These are phyloP conservation scores for Periophthalmodon schlosseri DNA, from an alignment of 2,113 vertebrate genomes.

Conservation along the genomic window DNA sequence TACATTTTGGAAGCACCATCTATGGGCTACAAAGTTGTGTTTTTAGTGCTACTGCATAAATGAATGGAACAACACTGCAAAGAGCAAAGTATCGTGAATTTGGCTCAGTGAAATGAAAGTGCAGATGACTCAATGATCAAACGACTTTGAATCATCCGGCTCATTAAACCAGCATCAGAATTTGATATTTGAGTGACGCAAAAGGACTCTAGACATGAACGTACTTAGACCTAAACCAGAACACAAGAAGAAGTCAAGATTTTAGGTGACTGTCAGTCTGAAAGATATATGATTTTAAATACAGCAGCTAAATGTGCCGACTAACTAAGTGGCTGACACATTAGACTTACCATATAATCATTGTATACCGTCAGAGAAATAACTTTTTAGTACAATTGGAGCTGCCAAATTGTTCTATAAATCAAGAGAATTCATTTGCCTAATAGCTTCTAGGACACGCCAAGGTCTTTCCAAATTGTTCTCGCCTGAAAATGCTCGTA, in stretches of 20 bases:
- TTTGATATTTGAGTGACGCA: background rate
- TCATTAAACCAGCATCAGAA: background rate
- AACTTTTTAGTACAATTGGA: background rate
- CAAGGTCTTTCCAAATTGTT: conserved; percentile 3
- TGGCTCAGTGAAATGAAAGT: background rate
- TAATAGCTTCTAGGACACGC: background rate
- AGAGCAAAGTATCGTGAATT: background rate
- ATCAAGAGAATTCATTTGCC: background rate
- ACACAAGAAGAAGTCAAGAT: background rate
- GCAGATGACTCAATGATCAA: background rate
- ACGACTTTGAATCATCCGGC: background rate
- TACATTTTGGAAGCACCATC: background rate
- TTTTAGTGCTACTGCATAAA: background rate
- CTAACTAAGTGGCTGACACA: background rate
- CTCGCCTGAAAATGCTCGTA: background rate
- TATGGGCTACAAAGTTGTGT: background rate
- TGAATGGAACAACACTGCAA: background rate
- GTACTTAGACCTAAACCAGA: background rate
- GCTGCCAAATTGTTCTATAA: background rate
- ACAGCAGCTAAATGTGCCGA: background rate
- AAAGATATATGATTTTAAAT: background rate
- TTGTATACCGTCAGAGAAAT: background rate
- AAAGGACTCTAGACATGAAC: background rate
- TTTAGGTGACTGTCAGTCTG: background rate
- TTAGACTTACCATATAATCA: background rate